Conservation (phyloP, 2,888 invertebrate genomes). For the Leptopilina syphax region DNA sequence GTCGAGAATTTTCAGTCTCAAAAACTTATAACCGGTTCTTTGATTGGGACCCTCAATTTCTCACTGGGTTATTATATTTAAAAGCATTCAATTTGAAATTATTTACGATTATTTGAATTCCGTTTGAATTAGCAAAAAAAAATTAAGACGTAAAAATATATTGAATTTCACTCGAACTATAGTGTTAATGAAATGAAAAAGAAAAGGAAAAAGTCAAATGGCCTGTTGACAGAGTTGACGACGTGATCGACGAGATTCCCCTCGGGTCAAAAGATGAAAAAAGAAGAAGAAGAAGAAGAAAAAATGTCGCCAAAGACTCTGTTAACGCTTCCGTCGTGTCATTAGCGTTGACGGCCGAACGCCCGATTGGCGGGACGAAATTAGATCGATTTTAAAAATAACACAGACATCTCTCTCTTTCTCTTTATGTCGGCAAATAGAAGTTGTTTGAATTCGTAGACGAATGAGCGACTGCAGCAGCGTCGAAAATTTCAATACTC, state of each 20-base stretch:
- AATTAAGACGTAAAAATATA: neutral
- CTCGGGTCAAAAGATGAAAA: neutral
- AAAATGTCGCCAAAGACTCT: constrained; percentile 27
- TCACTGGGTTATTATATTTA: no score
- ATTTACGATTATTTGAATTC: no score
- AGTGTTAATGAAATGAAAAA: no score
- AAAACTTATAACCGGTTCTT: no score
- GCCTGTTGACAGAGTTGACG: constrained; percentile 10
- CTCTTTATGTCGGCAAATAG: constrained; percentile 7
- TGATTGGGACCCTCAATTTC: no score
- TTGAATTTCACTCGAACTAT: no score
- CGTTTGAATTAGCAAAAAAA: no score
- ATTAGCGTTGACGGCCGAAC: constrained; percentile 40
- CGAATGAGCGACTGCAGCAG: constrained; percentile 33
- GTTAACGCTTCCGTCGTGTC: constrained; percentile 41
- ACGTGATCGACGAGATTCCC: constrained; percentile 13
- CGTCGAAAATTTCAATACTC: no score
- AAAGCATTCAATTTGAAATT: no score
- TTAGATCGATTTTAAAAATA: constrained; percentile 55
- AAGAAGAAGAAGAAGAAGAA: no score
- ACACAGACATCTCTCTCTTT: constrained; percentile 37
- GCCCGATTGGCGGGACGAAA: constrained; percentile 45
- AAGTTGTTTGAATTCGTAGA: constrained; percentile 42
- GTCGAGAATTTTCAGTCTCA: no score
- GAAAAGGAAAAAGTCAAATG: neutral